These are phyloP conservation scores for Drosophila fungiperda DNA, from an alignment of 2,888 invertebrate genomes.

Conservation along the genomic window DNA sequence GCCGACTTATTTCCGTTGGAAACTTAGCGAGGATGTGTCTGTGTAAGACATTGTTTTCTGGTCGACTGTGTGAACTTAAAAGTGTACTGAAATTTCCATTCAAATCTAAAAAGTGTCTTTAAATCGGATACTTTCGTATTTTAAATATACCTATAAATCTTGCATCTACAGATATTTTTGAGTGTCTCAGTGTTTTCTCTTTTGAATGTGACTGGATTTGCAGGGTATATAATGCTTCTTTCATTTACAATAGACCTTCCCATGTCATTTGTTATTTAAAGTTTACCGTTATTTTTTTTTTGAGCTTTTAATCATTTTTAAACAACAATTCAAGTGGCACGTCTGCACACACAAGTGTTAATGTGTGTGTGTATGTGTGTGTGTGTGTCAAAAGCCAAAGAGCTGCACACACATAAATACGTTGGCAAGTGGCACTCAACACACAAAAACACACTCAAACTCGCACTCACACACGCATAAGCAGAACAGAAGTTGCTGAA, in stretches of 20 bases:
- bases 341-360: constrained; percentile 52
- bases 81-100: neutral
- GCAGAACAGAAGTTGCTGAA: constrained; percentile 11
- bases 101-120: neutral
- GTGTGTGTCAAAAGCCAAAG: constrained; percentile 61
- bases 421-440: constrained; percentile 63
- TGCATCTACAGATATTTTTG: neutral
- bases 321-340: constrained; percentile 65
- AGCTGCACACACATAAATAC: constrained; percentile 38
- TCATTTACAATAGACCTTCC: neutral
- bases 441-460: constrained; percentile 52
- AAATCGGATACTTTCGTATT: neutral
- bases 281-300: constrained; percentile 33
- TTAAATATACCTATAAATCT: neutral
- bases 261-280: constrained; percentile 28
- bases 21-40: neutral
- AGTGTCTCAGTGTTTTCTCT: neutral
- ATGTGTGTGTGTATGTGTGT: constrained; percentile 23
- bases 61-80: neutral
- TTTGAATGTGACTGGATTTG: neutral
- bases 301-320: constrained; percentile 71
- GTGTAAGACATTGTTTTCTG: neutral
- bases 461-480: constrained; percentile 14
- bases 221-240: constrained; percentile 25
- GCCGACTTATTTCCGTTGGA: neutral